Percentiles rank a stretch among this genome's conserved stretches.
Conservation (phyloP, 2,797 vertebrate genomes). For the Arnoldichthys spilopterus region DNA sequence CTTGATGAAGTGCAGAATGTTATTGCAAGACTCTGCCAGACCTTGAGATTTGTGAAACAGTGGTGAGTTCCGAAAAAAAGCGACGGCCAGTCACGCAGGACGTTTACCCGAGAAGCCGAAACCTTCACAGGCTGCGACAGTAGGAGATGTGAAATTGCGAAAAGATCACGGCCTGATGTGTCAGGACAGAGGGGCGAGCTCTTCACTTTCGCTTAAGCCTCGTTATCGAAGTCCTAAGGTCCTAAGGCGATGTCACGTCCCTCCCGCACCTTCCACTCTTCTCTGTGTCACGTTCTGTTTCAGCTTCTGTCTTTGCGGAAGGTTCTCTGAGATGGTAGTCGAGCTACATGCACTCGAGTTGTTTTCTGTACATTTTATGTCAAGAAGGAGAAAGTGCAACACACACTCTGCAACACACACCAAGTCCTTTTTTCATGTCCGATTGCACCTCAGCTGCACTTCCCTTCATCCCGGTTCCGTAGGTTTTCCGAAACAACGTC, state of each 20-base stretch:
- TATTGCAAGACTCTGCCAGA: slow-evolving; percentile 48
- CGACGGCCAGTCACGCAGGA: neutral
- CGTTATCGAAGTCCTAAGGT: slow-evolving; percentile 4
- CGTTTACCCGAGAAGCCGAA: slow-evolving; percentile 48
- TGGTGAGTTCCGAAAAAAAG: neutral
- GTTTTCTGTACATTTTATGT: neutral
- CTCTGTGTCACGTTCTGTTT: slow-evolving; percentile 26
- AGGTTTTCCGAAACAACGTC: slow-evolving; percentile 54
- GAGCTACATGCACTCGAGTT: neutral
- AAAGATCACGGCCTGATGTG: slow-evolving; percentile 67
- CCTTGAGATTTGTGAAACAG: slow-evolving; percentile 4
- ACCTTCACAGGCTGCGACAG: slow-evolving; percentile 6
- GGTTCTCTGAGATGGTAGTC: slow-evolving; percentile 10
- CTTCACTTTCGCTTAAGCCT: slow-evolving; percentile 8
- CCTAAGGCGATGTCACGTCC: no score
- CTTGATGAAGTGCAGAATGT: slow-evolving; percentile 62
- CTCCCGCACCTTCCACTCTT: slow-evolving; percentile 60
- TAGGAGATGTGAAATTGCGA: slow-evolving; percentile 47
- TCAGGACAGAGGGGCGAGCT: slow-evolving; percentile 54
- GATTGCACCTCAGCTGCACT: no score
- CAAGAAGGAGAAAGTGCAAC: no score
- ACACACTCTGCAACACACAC: no score
- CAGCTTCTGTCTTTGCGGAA: slow-evolving; percentile 24
- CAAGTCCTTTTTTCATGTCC: no score
- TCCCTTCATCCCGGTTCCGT: neutral